A percentile compares a stretch with the other conserved stretches of the same genome.
Conservation (phyloP, 2,113 vertebrate species). For the Alligator mississippiensis region DNA sequence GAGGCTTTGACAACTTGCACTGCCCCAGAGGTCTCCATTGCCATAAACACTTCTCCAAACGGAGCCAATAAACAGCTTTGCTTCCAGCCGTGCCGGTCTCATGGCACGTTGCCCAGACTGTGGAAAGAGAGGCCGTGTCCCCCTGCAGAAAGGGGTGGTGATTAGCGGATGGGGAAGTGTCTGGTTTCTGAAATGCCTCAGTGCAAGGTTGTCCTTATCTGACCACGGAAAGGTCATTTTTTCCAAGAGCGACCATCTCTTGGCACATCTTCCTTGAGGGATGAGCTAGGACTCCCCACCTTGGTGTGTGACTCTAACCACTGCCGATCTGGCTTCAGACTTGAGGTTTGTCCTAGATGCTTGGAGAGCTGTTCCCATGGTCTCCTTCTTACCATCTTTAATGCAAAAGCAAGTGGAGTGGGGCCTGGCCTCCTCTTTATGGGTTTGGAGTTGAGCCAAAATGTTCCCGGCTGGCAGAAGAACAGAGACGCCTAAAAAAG, state of each 20-base stretch:
- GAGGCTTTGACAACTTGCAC: not conserved
- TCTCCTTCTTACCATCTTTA: not conserved
- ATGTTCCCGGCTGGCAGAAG: conserved; percentile 7
- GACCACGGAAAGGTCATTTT: not conserved
- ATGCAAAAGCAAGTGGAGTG: not conserved
- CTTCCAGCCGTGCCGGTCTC: not conserved
- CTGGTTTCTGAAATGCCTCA: not conserved
- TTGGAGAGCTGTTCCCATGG: conserved; percentile 43
- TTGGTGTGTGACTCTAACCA: accelerated
- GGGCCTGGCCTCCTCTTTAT: not conserved
- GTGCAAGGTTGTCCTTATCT: not conserved
- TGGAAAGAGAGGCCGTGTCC: not conserved
- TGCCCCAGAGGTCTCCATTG: not conserved
- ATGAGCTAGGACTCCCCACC: conserved; percentile 85
- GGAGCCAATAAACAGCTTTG: not conserved
- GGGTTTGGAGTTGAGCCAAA: conserved; percentile 23
- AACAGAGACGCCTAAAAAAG: not conserved
- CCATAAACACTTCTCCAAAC: not conserved
- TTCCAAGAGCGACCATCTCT: conserved; percentile 65
- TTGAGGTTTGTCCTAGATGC: conserved; percentile 43
- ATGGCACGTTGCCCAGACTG: not conserved
- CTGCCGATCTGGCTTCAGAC: conserved; percentile 38
- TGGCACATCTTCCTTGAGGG: conserved; percentile 76
- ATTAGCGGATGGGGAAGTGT: not conserved
- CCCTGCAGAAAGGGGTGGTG: not conserved